Evolutionary conservation across 2,113 vertebrate genomes (phyloP).

Genomic region (Takifugu bimaculatus): DNA sequence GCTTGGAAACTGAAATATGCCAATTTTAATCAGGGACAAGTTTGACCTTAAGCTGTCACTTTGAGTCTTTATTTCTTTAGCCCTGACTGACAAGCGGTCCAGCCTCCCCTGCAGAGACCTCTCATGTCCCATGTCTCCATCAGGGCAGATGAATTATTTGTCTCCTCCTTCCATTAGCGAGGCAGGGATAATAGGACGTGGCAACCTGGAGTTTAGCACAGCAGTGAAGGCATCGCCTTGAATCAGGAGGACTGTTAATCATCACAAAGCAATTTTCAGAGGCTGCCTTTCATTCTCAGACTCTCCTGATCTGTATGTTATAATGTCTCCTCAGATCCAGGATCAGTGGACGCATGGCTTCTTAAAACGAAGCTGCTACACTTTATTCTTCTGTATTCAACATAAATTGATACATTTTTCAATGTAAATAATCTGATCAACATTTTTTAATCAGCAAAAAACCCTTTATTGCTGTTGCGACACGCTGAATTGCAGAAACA

Average conservation of each 20-base stretch:
- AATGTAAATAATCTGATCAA: too few relatives aligned
- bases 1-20: background rate
- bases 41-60: conserved; percentile 2
- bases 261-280: conserved; percentile 35
- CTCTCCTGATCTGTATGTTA: conserved; percentile 25
- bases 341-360: conserved; percentile 5
- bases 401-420: background rate
- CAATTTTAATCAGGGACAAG: background rate
- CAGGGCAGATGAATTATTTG: conserved; percentile 66
- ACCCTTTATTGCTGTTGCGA: background rate
- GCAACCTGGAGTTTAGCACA: conserved; percentile 59
- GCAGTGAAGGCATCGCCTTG: conserved; percentile 48
- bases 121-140: conserved; percentile 48
- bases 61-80: conserved; percentile 15
- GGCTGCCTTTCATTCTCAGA: conserved; percentile 24
- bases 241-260: conserved; percentile 62
- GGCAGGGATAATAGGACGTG: conserved; percentile 61
- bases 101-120: conserved; percentile 30
- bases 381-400: too few relatives aligned
- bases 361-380: too few relatives aligned
- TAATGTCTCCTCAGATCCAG: conserved; percentile 31
- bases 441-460: background rate
- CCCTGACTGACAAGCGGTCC: conserved; percentile 38
- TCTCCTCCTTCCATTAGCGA: conserved; percentile 63
- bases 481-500: background rate